Percentiles rank a stretch among this genome's conserved stretches.
Evolutionary conservation across 1,140 invertebrate species (phyloP).

Genomic region (Drosophila dunni): DNA sequence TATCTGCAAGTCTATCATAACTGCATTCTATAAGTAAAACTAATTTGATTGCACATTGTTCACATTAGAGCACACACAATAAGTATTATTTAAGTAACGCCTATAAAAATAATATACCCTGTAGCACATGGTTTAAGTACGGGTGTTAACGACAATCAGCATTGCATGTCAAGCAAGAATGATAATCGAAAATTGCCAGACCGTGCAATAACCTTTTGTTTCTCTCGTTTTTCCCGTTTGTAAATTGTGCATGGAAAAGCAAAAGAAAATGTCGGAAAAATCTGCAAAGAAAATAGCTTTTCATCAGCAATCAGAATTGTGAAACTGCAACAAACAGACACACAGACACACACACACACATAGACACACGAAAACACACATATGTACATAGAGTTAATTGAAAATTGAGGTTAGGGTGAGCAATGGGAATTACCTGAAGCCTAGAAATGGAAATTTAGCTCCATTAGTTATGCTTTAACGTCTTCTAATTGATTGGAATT

Average conservation of each 20-base stretch:
- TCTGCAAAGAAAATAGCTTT: constrained; percentile 14
- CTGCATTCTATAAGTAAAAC: neutral
- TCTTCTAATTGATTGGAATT: constrained; percentile 37
- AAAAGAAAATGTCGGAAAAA: constrained; percentile 6
- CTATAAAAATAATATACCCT: constrained; percentile 20
- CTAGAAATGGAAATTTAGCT: constrained; percentile 24
- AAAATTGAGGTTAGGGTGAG: constrained; percentile 42
- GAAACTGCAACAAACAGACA: constrained; percentile 21
- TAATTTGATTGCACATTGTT: neutral
- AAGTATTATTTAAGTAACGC: neutral
- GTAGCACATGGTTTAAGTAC: neutral
- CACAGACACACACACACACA: constrained; percentile 4
- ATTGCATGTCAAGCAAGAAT: constrained; percentile 74
- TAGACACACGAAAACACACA: neutral
- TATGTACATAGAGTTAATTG: constrained; percentile 48
- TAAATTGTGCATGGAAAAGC: constrained; percentile 9
- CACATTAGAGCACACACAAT: neutral
- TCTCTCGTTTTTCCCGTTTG: neutral
- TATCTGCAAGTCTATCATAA: neutral
- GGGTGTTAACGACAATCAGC: constrained; percentile 36
- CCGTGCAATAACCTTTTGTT: constrained; percentile 75
- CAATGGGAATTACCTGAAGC: neutral
- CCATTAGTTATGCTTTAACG: constrained; percentile 22
- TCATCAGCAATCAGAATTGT: constrained; percentile 31
- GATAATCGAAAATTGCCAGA: constrained; percentile 69